These are phyloP conservation scores for Drosophila biarmipes DNA, from an alignment of 1,140 invertebrate species.

Conservation along the genomic window DNA sequence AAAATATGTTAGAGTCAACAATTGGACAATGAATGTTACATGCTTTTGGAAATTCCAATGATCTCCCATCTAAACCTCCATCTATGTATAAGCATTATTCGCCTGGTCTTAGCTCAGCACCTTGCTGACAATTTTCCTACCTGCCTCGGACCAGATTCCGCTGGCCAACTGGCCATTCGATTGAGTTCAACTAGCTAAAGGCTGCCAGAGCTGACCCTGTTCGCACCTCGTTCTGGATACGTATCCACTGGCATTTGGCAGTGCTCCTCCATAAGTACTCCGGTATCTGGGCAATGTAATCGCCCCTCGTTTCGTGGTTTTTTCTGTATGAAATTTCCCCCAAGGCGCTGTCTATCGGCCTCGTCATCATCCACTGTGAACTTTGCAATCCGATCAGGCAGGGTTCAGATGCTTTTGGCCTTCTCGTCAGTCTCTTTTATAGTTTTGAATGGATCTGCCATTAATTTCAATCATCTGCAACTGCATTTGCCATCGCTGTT, in stretches of 20 bases:
- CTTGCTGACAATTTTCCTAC: conserved; percentile 36
- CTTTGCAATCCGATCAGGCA: conserved; percentile 34
- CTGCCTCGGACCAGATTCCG: conserved; percentile 29
- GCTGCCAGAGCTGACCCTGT: conserved; percentile 63
- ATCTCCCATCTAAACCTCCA: not conserved
- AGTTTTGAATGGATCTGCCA: conserved; percentile 48
- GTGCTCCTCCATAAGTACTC: conserved; percentile 26
- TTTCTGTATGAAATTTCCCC: conserved; percentile 68
- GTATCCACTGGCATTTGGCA: conserved; percentile 47
- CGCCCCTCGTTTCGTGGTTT: conserved; percentile 49
- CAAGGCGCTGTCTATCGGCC: conserved; percentile 72
- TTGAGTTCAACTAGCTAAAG: conserved; percentile 37
- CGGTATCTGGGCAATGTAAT: conserved; percentile 28
- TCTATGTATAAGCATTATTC: conserved; percentile 4
- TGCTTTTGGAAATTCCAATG: conserved; percentile 3
- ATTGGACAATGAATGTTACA: conserved; percentile 10
- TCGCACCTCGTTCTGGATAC: conserved; percentile 67
- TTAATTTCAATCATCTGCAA: conserved; percentile 55
- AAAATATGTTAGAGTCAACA: no score
- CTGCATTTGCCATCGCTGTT: conserved; percentile 25
- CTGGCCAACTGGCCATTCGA: conserved; percentile 18
- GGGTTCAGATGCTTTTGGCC: conserved; percentile 36
- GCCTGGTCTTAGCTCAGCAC: no score
- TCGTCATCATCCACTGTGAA: conserved; percentile 50
- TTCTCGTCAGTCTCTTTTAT: conserved; percentile 28